Conservation (phyloP, 2,113 vertebrate species). For the Delphinus delphis region DNA sequence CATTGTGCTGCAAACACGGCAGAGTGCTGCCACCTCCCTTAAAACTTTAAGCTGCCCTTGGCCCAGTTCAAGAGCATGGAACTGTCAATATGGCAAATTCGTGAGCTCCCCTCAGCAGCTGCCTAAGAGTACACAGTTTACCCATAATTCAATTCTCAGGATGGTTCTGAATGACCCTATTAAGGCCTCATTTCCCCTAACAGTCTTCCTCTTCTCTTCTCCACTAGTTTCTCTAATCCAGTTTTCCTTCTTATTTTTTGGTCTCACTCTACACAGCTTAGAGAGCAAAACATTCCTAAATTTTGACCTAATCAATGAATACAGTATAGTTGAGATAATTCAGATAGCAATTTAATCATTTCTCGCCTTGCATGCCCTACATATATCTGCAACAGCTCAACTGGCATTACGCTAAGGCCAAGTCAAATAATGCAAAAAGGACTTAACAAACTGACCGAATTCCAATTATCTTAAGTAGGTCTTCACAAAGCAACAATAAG, state of each 20-base stretch:
- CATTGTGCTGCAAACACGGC: neutral
- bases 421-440: neutral
- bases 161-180: neutral
- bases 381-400: neutral
- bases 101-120: neutral
- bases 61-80: neutral
- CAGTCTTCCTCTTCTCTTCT: neutral
- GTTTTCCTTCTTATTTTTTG: conserved; percentile 11
- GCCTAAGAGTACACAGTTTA: neutral
- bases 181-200: neutral
- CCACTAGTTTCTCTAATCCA: neutral
- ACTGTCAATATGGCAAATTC: neutral
- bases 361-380: neutral
- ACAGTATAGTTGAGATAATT: neutral
- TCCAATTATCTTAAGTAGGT: conserved; percentile 43
- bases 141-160: neutral
- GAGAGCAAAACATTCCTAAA: neutral
- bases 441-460: neutral
- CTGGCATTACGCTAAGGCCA: neutral
- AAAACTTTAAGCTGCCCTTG: neutral
- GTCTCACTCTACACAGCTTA: neutral
- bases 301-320: neutral
- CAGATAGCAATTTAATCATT: neutral
- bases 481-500: neutral
- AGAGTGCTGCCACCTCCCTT: neutral